Evolutionary conservation across 35 echinoderm and acorn worm genomes (phyloP), one percentile per base, ranked within the genome.

Genomic region (Heliocidaris tuberculata): DNA sequence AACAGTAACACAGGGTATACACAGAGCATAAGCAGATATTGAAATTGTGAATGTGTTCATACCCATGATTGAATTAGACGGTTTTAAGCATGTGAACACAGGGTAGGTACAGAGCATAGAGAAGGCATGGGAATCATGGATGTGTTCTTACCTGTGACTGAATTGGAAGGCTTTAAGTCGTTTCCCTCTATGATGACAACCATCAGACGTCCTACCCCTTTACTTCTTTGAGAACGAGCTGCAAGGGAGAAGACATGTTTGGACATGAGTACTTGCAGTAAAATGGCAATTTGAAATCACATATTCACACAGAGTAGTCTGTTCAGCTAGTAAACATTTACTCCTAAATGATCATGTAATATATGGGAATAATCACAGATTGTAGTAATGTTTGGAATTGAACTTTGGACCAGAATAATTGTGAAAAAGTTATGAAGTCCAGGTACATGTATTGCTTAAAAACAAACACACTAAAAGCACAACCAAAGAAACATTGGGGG

Each of bases 111-210:
- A 11, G 15, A 56, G 10, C 35, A 2, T 56, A 56, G 10, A 56
- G 35, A 56, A 56, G 52, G 6, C 11, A 56, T 11, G 52, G 50
- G 52, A 56, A 56, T 27, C 27, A n/a, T 78, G 17, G 24, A 78
- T 78, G 65, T 78, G 65, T 78, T 78, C 94, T 94, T 95, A 98
- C 97, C 95, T 95, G 97, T 98, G 70, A 97, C 94, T 93, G 94
- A 94, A 94, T 97, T 98, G 15, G 97, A 97, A 5, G 98, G 92
- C 87, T 99, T 99, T 6, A 99, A 78, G 32, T 99, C 96, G 92
- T 97, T 90, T 32, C 96, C 98, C 96, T 99, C 96, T 2, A 99
- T 96, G n/a, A 99, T 99, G 52, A 99, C 98, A 2, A 97, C 98
- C 92, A 99, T 90, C 3, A 99, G 71, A 19, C 98, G 56, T 35